Conservation (phyloP, 2,797 vertebrate genomes). For the Ptychobarbus kaznakovi region DNA sequence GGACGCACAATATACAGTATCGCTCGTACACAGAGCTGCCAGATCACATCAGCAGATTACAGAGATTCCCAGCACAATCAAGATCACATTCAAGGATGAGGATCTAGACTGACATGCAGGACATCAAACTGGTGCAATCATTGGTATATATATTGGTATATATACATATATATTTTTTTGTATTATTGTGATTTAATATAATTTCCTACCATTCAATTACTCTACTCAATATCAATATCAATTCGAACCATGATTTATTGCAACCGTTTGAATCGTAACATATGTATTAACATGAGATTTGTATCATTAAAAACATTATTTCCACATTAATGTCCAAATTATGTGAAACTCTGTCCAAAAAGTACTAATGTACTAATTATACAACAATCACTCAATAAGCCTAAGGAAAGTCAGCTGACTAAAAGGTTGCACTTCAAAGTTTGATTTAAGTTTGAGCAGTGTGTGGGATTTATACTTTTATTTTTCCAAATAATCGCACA, state of each 20-base stretch:
- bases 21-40: not conserved
- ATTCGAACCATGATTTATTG: not conserved
- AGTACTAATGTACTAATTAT: not conserved
- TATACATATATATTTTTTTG: not conserved
- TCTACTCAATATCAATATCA: not conserved
- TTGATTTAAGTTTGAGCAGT: not conserved
- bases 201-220: not conserved
- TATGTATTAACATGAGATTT: not conserved
- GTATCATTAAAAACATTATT: not conserved
- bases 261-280: not conserved
- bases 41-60: constrained; percentile 30
- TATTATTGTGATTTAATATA: not conserved
- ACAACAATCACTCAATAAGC: not conserved
- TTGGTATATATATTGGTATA: too few species aligned
- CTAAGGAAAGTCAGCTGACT: not conserved
- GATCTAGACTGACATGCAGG: not conserved
- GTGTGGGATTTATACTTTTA: not conserved
- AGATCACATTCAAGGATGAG: not conserved
- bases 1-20: constrained; percentile 30
- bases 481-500: not conserved
- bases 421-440: not conserved
- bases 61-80: not conserved
- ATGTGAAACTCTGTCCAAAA: not conserved
- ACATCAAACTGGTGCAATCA: not conserved
- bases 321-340: not conserved